phyloP scores from a whole-genome alignment of 1,140 invertebrate species.

The Contarinia nasturtii region DNA sequence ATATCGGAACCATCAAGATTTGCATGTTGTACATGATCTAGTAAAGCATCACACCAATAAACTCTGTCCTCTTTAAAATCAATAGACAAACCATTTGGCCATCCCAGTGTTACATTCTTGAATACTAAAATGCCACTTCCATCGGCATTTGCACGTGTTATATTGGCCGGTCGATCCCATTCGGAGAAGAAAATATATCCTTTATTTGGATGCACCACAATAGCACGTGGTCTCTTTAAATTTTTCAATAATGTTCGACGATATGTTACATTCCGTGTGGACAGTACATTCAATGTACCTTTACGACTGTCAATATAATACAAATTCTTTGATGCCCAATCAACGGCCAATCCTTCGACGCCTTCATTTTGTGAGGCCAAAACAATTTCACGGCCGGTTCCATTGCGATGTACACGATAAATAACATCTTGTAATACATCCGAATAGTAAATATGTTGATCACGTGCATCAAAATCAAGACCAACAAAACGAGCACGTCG shows the following conservation, averaged over 20 bases:
- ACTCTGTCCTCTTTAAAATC: slow-evolving; percentile 72
- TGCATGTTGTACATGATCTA: slow-evolving; percentile 92
- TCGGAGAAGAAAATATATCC: slow-evolving; percentile 91
- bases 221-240: slow-evolving; percentile 77
- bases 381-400: slow-evolving; percentile 76
- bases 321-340: slow-evolving; percentile 93
- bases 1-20: slow-evolving; percentile 87
- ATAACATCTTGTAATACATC: slow-evolving; percentile 95
- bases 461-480: slow-evolving; percentile 84
- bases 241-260: slow-evolving; percentile 71
- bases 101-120: slow-evolving; percentile 79
- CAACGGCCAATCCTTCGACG: slow-evolving; percentile 89
- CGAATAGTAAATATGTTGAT: slow-evolving; percentile 89
- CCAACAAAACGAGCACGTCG: slow-evolving; percentile 85
- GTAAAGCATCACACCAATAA: slow-evolving; percentile 88
- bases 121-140: slow-evolving; percentile 75
- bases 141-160: slow-evolving; percentile 76
- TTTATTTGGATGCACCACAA: slow-evolving; percentile 89
- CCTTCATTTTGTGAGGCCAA: slow-evolving; percentile 92
- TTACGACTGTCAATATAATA: slow-evolving; percentile 96
- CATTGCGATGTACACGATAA: slow-evolving; percentile 75
- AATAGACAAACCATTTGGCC: slow-evolving; percentile 89
- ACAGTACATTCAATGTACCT: slow-evolving; percentile 86
- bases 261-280: slow-evolving; percentile 65
- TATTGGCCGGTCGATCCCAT: slow-evolving; percentile 91